Evolutionary conservation across 2,113 vertebrate genomes (phyloP).

Genomic region (Aphyosemion australe): DNA sequence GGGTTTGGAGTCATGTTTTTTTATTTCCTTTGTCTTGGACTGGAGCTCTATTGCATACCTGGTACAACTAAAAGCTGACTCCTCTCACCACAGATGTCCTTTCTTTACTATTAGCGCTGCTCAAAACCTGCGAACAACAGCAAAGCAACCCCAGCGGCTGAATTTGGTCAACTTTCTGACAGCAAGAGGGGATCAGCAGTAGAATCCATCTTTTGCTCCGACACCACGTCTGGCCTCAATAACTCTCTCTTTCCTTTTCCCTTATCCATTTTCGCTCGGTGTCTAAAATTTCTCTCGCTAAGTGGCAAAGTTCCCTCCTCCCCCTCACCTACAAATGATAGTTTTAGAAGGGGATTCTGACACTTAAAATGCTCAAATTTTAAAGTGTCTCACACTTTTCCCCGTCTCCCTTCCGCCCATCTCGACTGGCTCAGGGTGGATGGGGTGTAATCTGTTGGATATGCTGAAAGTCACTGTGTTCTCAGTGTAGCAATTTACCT

Average conservation of each 20-base stretch:
- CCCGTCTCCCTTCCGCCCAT: slow-evolving; percentile 25
- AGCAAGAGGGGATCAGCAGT: slow-evolving; percentile 60
- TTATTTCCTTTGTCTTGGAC: background rate
- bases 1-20: background rate
- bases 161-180: slow-evolving; percentile 64
- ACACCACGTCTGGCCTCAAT: slow-evolving; percentile 66
- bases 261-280: slow-evolving; percentile 19
- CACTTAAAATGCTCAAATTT: slow-evolving; percentile 49
- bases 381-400: slow-evolving; percentile 20
- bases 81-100: slow-evolving; percentile 33
- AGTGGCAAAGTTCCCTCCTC: slow-evolving; percentile 7
- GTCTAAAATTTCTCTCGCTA: slow-evolving; percentile 26
- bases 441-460: slow-evolving; percentile 50
- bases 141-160: slow-evolving; percentile 43
- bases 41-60: background rate
- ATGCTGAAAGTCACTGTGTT: slow-evolving; percentile 54
- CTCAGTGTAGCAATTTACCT: slow-evolving; percentile 63
- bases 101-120: slow-evolving; percentile 1
- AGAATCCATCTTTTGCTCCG: slow-evolving; percentile 60
- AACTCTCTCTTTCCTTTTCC: slow-evolving; percentile 47
- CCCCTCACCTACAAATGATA: slow-evolving; percentile 3
- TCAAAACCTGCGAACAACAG: slow-evolving; percentile 43
- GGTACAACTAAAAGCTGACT: slow-evolving; percentile 2
- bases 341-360: slow-evolving; percentile 18
- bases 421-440: slow-evolving; percentile 44